Conservation (phyloP, 2,113 vertebrate species). For the Gavialis gangeticus region DNA sequence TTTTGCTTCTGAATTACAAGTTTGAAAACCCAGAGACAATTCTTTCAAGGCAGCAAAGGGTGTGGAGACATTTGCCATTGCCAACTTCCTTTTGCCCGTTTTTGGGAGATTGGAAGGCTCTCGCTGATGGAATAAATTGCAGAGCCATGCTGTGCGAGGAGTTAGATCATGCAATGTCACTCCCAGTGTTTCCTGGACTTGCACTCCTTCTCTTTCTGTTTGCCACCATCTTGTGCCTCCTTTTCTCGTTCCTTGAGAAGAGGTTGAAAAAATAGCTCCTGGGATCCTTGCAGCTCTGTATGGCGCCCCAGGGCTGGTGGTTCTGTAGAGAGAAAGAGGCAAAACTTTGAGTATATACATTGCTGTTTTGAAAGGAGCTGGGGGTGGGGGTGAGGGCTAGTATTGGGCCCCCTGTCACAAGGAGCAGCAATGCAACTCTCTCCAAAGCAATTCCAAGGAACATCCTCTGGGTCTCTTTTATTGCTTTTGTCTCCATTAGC, state of each 20-base stretch:
- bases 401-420: not conserved
- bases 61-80: rapidly evolving
- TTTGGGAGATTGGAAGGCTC: not conserved
- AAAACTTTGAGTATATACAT: not conserved
- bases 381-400: not conserved
- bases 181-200: not conserved
- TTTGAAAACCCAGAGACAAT: conserved; percentile 23
- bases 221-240: not conserved
- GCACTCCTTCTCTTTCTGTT: not conserved
- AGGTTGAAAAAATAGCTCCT: not conserved
- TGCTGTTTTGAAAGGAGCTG: not conserved
- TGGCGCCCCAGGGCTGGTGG: not conserved
- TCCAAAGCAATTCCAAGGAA: not conserved
- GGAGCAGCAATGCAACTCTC: not conserved
- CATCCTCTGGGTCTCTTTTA: not conserved
- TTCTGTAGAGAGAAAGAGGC: not conserved
- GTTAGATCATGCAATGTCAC: not conserved
- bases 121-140: not conserved
- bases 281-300: conserved; percentile 21
- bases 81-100: not conserved
- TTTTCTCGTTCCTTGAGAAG: not conserved
- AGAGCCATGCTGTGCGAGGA: not conserved
- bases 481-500: not conserved
- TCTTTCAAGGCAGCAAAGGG: not conserved
- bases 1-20: conserved; percentile 22